These are phyloP conservation scores for Acronicta alni DNA, from an alignment of 2,888 invertebrate species.

Conservation along the genomic window DNA sequence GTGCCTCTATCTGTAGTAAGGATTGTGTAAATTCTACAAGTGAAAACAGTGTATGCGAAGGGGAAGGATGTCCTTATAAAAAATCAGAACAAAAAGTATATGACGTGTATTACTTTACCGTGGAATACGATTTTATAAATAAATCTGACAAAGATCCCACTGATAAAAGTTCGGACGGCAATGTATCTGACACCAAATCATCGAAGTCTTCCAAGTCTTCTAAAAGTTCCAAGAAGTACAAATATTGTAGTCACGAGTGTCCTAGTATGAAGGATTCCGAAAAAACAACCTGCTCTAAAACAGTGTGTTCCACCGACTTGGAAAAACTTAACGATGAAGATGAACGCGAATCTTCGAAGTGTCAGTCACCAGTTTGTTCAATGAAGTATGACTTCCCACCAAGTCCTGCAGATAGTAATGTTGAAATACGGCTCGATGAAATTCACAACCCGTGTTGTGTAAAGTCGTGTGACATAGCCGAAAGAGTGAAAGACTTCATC, in stretches of 20 bases:
- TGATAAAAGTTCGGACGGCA: background rate
- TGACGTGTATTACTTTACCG: conserved; percentile 81
- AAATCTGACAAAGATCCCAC: conserved; percentile 7
- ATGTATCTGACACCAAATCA: conserved; percentile 4
- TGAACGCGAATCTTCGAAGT: conserved; percentile 49
- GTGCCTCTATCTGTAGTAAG: conserved; percentile 69
- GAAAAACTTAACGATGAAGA: conserved; percentile 26
- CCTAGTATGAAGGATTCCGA: conserved; percentile 68
- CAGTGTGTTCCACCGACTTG: conserved; percentile 61
- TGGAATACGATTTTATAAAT: conserved; percentile 74
- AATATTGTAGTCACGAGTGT: conserved; percentile 72
- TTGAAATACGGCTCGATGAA: conserved; percentile 72
- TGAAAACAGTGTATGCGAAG: conserved; percentile 67
- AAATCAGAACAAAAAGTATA: conserved; percentile 65
- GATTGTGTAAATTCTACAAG: conserved; percentile 70
- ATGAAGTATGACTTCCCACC: conserved; percentile 55
- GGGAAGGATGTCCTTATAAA: conserved; percentile 70
- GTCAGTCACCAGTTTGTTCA: conserved; percentile 66
- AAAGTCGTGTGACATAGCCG: conserved; percentile 77
- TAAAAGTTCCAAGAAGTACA: conserved; percentile 48
- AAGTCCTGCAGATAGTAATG: conserved; percentile 82
- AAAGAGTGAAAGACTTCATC: conserved; percentile 80
- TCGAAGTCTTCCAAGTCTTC: background rate
- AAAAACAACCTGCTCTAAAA: conserved; percentile 71
- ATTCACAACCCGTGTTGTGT: conserved; percentile 80